Base-by-base conservation (phyloP, 2,113 vertebrate species). In the Coptodon rendalli region DNA sequence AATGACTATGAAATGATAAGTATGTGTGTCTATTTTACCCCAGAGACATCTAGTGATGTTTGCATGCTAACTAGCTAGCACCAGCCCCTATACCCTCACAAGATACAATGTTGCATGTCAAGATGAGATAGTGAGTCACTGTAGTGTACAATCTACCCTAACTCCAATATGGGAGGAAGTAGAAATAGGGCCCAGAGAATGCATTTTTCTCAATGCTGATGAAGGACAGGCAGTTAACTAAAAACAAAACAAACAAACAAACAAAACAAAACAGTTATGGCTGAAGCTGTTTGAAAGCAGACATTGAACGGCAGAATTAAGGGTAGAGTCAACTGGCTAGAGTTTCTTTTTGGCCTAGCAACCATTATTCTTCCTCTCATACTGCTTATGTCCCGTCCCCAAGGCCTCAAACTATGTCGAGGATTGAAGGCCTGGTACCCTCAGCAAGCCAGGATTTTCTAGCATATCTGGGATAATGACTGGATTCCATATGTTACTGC, bases 381-480 rank as follows among this genome's bases (percentile, higher is more conserved):
- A 19, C 16, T 19, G 43, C 71, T 78, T 19, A 50, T 78, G 27
- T 78, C 45, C 24, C 2, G 0, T 50, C 27, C 45, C 45, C 13
- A 19, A 29, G 24, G 43, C 73, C 48, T 52, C 27, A 52, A 50
- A 31, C 73, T 78, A 31, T 17, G 40, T 9, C 3, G 43, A 76
- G 14, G 40, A 45, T 8, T 76, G 71, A 48, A 1, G 24, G 40
- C 24, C 43, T 76, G 24, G 71, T 50, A 48, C 43, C 27, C 27
- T 50, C 71, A 78, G 45, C 45, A 50, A 78, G 45, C 45, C 73
- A 78, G 73, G 17, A 78, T 52, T 50, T 31, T 78, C 6, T 50
- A 78, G 17, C 27, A 50, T 78, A 19, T 52, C 10, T 31, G 10
- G 27, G 45, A 78, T 50, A 50, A 50, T 19, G 73, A 78, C 16